Conservation (phyloP, 2,888 invertebrate species). For the Dyspetes luteomarginatus region DNA sequence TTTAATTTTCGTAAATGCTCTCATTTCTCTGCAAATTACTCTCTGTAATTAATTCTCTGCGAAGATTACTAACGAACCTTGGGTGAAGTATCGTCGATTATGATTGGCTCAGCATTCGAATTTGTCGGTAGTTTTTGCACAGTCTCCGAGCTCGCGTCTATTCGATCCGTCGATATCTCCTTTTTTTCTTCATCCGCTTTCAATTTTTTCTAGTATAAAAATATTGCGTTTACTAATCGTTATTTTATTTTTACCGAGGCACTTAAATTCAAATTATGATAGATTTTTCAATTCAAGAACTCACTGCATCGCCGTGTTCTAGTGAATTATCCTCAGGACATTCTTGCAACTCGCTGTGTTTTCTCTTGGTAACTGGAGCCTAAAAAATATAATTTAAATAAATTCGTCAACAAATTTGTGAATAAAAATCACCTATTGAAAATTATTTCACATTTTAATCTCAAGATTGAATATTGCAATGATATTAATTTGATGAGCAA, state of each 20-base stretch:
- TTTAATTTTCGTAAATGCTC: too few relatives aligned
- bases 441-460: neutral
- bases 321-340: constrained; percentile 29
- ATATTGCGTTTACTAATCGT: neutral
- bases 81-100: neutral
- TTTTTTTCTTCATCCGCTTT: constrained; percentile 58
- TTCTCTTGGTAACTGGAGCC: constrained; percentile 53
- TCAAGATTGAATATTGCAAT: too few relatives aligned
- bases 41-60: too few relatives aligned
- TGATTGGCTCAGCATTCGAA: neutral
- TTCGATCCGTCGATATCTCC: constrained; percentile 50
- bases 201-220: constrained; percentile 69
- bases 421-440: neutral
- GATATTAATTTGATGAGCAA: too few relatives aligned
- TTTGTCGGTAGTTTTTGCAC: neutral
- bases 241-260: neutral
- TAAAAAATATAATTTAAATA: constrained; percentile 10
- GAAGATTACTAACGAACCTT: constrained; percentile 32
- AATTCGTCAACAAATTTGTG: neutral
- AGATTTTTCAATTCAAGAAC: neutral
- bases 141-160: constrained; percentile 27
- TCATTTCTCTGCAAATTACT: too few relatives aligned
- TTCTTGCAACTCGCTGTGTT: constrained; percentile 41
- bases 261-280: neutral
- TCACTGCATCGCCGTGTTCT: constrained; percentile 49